phyloP scores from a whole-genome alignment of 1,140 invertebrate species.

The Drosophila repleta region DNA sequence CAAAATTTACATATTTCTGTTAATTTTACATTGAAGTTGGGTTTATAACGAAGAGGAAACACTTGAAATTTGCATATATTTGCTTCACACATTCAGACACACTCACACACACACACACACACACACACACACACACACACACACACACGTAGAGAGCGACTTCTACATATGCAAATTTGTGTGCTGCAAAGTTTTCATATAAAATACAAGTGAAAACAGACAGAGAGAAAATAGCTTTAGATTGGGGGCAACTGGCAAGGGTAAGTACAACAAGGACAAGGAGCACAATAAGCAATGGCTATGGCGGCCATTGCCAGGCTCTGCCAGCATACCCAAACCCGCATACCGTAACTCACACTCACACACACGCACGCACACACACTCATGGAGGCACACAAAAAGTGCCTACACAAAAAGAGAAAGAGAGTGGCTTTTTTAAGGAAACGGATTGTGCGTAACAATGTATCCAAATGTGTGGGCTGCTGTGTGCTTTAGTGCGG shows the following conservation, averaged over 20 bases:
- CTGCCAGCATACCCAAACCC: background rate
- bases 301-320: conserved; percentile 32
- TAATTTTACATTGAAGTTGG: conserved; percentile 83
- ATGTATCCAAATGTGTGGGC: conserved; percentile 52
- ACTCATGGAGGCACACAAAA: conserved; percentile 31
- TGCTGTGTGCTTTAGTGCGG: conserved; percentile 30
- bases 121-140: conserved; percentile 40
- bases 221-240: conserved; percentile 66
- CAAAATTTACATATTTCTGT: conserved; percentile 83
- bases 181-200: conserved; percentile 79
- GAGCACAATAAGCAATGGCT: conserved; percentile 63
- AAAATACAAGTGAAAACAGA: conserved; percentile 82
- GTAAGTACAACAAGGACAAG: conserved; percentile 71
- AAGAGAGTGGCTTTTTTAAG: conserved; percentile 66
- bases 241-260: conserved; percentile 43
- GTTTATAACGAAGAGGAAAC: conserved; percentile 83
- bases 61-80: conserved; percentile 83
- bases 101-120: conserved; percentile 28
- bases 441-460: conserved; percentile 76
- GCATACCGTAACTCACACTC: background rate
- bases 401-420: conserved; percentile 77
- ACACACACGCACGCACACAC: conserved; percentile 22
- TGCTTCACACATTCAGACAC: conserved; percentile 50
- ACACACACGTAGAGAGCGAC: conserved; percentile 19
- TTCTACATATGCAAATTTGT: conserved; percentile 78